Percentiles rank a stretch among this genome's conserved stretches.
phyloP scores from a whole-genome alignment of 2,888 invertebrate species.

The Conus canariensis region DNA sequence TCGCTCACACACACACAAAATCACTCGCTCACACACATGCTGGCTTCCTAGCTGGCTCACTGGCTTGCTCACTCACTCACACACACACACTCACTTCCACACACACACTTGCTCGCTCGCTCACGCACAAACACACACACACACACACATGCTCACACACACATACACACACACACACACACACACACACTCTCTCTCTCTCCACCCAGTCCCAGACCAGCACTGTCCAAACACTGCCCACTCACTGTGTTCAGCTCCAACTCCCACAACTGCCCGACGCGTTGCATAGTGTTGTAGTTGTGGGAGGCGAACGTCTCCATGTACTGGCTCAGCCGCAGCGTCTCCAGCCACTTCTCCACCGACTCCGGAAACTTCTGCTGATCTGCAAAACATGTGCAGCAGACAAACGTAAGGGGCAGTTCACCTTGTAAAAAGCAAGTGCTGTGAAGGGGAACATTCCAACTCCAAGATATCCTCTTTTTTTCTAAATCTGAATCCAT shows the following conservation, averaged over 20 bases:
- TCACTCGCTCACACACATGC: not conserved
- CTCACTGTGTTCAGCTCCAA: conserved; percentile 93
- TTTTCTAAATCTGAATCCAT: too few species aligned
- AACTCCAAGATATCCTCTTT: too few species aligned
- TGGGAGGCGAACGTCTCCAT: conserved; percentile 87
- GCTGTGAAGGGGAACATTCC: too few species aligned
- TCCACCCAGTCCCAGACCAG: not conserved
- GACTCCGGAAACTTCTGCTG: conserved; percentile 60
- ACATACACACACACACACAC: not conserved
- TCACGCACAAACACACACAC: not conserved
- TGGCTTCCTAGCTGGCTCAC: not conserved
- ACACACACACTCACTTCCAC: not conserved
- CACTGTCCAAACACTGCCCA: not conserved
- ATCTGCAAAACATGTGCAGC: not conserved
- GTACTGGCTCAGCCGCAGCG: conserved; percentile 87
- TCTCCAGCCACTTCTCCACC: conserved; percentile 80
- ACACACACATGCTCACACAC: not conserved
- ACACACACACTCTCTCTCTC: not conserved
- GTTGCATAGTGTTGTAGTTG: conserved; percentile 93
- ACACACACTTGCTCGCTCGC: not conserved
- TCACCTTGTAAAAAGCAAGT: too few species aligned
- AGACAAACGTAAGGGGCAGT: too few species aligned
- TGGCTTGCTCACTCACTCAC: not conserved
- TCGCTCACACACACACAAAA: not conserved
- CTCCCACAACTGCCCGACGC: conserved; percentile 95